Base-by-base conservation (phyloP, 2,888 invertebrate species). In the Minunthozetes semirufus region DNA sequence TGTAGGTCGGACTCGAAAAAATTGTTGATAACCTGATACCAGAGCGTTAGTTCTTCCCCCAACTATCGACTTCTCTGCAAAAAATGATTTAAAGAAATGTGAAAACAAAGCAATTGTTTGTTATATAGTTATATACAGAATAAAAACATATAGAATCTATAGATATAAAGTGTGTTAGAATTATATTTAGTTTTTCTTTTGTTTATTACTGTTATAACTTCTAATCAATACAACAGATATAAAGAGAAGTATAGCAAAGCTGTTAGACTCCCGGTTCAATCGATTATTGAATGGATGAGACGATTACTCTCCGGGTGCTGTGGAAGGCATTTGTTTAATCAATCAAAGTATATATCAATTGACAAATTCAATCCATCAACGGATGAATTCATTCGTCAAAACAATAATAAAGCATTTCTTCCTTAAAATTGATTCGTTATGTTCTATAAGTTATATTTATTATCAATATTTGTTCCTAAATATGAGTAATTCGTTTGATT, bases 1-100 rank as follows among this genome's bases (percentile, higher is more conserved):
- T 76, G 87, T 86, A n/a, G 93, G 93, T 42, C 88, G 88, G 75
- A 89, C 87, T 78, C 90, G 87, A 84, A 93, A 91, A 84, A 89
- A 90, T 82, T 93, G 93, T 82, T 90, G 91, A 68, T 68, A 68
- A 68, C 19, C 68, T n/a, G 74, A 72, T 33, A 61, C 61, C 25
- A 33, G 27, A 27, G 61, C 17, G 6, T 17, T 6, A 27, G 27
- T 17, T 38, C 38, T 38, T 8, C 38, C 42, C 42, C 38, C 68
- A 42, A 68, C 42, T 68, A 38, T 19, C 19, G 68, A 38, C 19
- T 42, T n/a, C 17, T 68, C 38, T 68, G 38, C 11, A 25, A 25
- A 33, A 68, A 9, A 68, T 68, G 38, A 68, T 38, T 68, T 68
- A 68, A 42, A 42, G 22, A 68, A 42, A 68, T 68, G 68, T 68